Evolutionary conservation across 2,888 invertebrate species (phyloP).

Genomic region (Mechanitis messenoides): DNA sequence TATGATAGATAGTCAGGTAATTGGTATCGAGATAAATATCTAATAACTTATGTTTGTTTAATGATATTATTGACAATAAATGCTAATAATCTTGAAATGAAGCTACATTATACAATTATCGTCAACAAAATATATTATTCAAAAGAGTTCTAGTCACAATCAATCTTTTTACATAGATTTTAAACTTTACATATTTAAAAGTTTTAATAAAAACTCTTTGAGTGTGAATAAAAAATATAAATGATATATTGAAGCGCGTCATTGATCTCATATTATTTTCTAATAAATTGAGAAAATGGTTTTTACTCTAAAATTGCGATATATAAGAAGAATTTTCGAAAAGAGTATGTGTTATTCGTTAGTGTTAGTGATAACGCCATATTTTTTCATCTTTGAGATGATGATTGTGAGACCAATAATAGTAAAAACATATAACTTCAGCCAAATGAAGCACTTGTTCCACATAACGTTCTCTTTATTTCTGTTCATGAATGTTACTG

Average conservation of each 20-base stretch:
- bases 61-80: conserved; percentile 9
- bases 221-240: neutral
- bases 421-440: conserved; percentile 35
- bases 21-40: conserved; percentile 9
- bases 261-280: neutral
- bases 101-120: too few species aligned
- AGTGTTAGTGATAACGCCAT: conserved; percentile 44
- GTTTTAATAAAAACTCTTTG: neutral
- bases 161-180: too few species aligned
- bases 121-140: too few species aligned
- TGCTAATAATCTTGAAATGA: too few species aligned
- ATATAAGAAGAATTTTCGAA: conserved; percentile 24
- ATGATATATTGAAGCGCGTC: neutral
- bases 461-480: conserved; percentile 43
- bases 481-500: conserved; percentile 50
- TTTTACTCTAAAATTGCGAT: conserved; percentile 2
- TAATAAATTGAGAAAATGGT: neutral
- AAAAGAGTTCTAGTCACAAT: too few species aligned
- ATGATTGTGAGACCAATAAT: conserved; percentile 44
- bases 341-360: conserved; percentile 37
- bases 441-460: conserved; percentile 35
- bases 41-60: conserved; percentile 8
- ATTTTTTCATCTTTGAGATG: conserved; percentile 49
- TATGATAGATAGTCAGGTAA: conserved; percentile 4
- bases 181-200: too few species aligned